Evolutionary conservation across 2,113 vertebrate species (phyloP).

Genomic region (Ploceus nigricollis): DNA sequence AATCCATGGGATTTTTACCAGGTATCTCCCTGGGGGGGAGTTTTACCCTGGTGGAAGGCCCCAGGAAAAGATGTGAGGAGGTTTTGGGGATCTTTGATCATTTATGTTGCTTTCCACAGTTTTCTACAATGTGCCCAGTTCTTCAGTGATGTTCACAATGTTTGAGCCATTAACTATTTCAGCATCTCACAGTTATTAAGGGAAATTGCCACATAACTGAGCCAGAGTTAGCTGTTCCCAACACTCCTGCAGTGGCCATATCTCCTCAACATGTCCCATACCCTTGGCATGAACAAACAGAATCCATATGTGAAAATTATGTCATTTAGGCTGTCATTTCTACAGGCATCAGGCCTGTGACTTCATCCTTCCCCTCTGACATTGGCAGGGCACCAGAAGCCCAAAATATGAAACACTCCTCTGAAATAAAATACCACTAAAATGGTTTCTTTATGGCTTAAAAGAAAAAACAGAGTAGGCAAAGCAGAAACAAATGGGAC

Average conservation of each 20-base stretch:
- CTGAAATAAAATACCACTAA: background rate
- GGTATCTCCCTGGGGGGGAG: background rate
- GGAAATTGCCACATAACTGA: background rate
- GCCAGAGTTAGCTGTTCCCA: background rate
- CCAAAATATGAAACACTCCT: background rate
- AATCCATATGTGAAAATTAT: background rate
- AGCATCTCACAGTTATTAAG: background rate
- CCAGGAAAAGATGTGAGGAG: background rate
- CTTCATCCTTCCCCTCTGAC: background rate
- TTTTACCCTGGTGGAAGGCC: background rate
- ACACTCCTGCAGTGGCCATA: background rate
- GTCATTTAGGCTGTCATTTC: background rate
- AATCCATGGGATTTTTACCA: background rate
- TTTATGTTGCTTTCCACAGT: background rate
- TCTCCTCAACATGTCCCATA: background rate
- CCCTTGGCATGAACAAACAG: background rate
- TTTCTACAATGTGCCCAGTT: background rate
- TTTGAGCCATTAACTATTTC: background rate
- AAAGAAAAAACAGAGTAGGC: background rate
- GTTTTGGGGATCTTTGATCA: background rate
- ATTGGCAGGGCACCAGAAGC: background rate
- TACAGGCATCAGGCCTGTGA: background rate
- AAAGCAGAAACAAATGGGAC: background rate
- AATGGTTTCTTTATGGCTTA: background rate
- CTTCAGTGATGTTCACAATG: background rate